Conservation (phyloP, 2,113 vertebrate species). For the Shinisaurus crocodilurus region DNA sequence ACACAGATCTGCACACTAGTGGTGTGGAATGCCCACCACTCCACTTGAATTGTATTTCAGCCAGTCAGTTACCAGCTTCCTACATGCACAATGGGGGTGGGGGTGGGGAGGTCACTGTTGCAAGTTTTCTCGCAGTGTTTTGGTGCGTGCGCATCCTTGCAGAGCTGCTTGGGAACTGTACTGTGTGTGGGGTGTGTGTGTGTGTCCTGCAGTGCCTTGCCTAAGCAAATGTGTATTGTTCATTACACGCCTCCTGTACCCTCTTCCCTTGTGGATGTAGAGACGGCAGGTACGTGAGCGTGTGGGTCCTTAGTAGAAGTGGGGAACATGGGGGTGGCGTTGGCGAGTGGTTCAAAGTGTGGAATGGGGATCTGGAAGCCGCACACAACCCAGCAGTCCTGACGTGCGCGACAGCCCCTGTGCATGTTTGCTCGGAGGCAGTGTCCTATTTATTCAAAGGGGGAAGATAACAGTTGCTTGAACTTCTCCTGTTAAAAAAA, state of each 20-base stretch:
- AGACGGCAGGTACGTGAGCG: no score
- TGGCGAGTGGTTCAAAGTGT: no score
- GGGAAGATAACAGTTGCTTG: background rate
- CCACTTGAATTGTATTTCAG: background rate
- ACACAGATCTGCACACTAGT: background rate
- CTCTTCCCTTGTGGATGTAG: background rate
- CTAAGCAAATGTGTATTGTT: no score
- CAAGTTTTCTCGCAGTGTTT: no score
- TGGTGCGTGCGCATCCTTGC: background rate
- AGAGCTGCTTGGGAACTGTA: background rate
- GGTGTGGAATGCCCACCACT: background rate
- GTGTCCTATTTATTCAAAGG: background rate
- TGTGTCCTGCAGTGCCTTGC: no score
- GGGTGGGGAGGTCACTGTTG: no score
- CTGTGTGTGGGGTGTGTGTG: background rate
- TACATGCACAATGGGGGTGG: background rate
- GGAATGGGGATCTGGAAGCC: no score
- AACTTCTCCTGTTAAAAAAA: background rate
- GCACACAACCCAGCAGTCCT: no score
- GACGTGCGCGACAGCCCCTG: no score
- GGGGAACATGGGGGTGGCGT: no score
- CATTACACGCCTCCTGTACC: no score
- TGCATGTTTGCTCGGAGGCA: background rate
- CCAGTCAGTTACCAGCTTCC: background rate
- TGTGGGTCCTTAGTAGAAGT: no score